phyloP scores from a whole-genome alignment of 1,140 invertebrate genomes.

The Drosophila melanica region DNA sequence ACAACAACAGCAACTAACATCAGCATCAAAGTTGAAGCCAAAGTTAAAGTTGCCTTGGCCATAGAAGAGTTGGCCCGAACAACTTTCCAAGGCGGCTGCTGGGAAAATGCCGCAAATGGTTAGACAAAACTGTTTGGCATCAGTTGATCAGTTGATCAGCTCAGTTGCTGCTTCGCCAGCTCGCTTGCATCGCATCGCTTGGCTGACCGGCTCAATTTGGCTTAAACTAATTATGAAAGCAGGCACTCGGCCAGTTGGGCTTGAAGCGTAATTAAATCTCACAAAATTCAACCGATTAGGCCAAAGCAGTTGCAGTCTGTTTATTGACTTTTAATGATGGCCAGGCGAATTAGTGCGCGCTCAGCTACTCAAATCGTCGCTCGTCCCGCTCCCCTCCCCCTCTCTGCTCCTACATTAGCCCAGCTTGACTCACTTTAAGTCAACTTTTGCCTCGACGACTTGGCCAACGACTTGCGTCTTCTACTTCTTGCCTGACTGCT shows the following conservation, averaged over 20 bases:
- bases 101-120: conserved; percentile 66
- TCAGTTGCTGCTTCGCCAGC: not conserved
- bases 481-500: conserved; percentile 51
- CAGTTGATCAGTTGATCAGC: conserved; percentile 22
- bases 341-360: conserved; percentile 61
- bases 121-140: conserved; percentile 40
- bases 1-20: conserved; percentile 4
- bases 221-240: conserved; percentile 74
- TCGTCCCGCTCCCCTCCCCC: not conserved
- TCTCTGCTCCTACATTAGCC: not conserved
- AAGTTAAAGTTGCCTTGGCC: conserved; percentile 41
- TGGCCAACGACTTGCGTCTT: conserved; percentile 41
- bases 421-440: not conserved
- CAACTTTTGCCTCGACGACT: conserved; percentile 19
- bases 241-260: conserved; percentile 41
- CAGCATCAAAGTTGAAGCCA: conserved; percentile 16
- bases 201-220: conserved; percentile 41
- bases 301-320: conserved; percentile 42
- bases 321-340: conserved; percentile 80
- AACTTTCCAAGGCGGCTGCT: conserved; percentile 54
- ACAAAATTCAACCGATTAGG: conserved; percentile 44
- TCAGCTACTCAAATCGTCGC: conserved; percentile 2
- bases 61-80: conserved; percentile 39
- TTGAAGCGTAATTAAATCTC: conserved; percentile 48
- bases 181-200: conserved; percentile 24